Evolutionary conservation across 2,797 vertebrate genomes (phyloP), one percentile per base, ranked within the genome.

Genomic region (Hoplostethus atlanticus): DNA sequence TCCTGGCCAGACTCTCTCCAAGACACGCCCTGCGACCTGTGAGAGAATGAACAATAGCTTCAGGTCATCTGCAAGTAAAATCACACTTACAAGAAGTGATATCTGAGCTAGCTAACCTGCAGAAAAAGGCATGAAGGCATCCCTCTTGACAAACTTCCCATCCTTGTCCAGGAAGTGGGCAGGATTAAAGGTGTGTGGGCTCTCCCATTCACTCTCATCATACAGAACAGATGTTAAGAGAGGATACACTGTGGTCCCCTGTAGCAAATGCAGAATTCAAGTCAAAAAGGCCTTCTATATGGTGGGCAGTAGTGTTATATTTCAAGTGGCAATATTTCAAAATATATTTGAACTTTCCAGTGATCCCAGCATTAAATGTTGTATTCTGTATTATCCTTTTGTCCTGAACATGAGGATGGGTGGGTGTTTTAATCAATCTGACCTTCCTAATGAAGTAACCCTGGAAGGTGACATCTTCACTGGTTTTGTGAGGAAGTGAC

Each of bases 81-180:
- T 21, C 21, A 21, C 21, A 21, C 4, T 5, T 15, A 1, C 15
- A 16, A 25, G 3, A 52, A 21, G 38, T 25, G n/a, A 21, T 6
- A 16, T 10, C 46, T 15, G 34, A 25, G 0, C 2, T 15, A n/a
- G 2, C 2, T 30, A 42, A 94, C 92, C 92, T 91, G 93, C 92
- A 73, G 93, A 93, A 63, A 93, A 93, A 25, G 91, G 83, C 58
- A 94, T 57, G 68, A 94, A 93, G 34, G 91, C 92, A 0, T 93
- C 89, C 68, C 73, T 90, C 67, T 60, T 90, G n/a, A 73, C 25
- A 25, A 92, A 93, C 34, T 50, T 71, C 1, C 91, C 92, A 2
- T 92, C 73, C 13, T 86, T 46, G 71, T 93, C 86, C 63, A 94
- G 80, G 71, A 95, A 95, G 55, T 93, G 89, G 52, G 69, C 71